Conservation (phyloP, 2,888 invertebrate species). For the Melinaea marsaeus region DNA sequence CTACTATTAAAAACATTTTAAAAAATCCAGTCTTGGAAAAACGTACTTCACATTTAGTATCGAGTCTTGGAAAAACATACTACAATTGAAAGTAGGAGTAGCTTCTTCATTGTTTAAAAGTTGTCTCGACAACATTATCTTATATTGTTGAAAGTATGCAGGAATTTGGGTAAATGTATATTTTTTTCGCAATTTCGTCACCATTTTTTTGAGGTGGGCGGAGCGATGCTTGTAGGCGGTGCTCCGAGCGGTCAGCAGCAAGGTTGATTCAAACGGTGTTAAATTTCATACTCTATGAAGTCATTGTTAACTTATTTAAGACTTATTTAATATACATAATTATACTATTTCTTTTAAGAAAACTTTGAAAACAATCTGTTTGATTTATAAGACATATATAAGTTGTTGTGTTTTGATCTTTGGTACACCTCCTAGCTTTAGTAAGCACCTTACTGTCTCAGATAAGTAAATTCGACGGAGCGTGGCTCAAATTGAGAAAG, state of each 20-base stretch:
- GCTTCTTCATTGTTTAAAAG: neutral
- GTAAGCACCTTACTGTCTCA: too few species aligned
- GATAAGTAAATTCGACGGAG: too few species aligned
- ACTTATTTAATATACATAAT: too few species aligned
- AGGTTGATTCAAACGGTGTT: slow-evolving; percentile 62
- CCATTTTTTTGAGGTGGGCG: slow-evolving; percentile 64
- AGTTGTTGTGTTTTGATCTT: too few species aligned
- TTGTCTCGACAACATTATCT: neutral
- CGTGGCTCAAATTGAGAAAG: too few species aligned
- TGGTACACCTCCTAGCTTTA: too few species aligned
- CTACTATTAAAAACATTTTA: slow-evolving; percentile 16
- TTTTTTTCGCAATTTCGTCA: slow-evolving; percentile 40
- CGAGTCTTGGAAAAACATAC: slow-evolving; percentile 16
- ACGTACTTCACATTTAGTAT: slow-evolving; percentile 15
- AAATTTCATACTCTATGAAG: slow-evolving; percentile 9
- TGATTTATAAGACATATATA: neutral
- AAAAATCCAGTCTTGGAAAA: slow-evolving; percentile 19
- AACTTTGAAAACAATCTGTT: neutral
- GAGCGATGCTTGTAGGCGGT: slow-evolving; percentile 70
- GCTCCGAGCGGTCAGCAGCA: slow-evolving; percentile 50
- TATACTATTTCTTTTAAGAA: neutral
- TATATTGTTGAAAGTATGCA: neutral
- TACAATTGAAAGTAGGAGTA: slow-evolving; percentile 10
- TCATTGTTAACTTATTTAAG: slow-evolving; percentile 5
- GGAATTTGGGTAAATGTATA: neutral